A percentile compares a stretch with the other conserved stretches of the same genome.
Evolutionary conservation across 2,888 invertebrate genomes (phyloP).

Genomic region (Scaptomyza caliginosa): DNA sequence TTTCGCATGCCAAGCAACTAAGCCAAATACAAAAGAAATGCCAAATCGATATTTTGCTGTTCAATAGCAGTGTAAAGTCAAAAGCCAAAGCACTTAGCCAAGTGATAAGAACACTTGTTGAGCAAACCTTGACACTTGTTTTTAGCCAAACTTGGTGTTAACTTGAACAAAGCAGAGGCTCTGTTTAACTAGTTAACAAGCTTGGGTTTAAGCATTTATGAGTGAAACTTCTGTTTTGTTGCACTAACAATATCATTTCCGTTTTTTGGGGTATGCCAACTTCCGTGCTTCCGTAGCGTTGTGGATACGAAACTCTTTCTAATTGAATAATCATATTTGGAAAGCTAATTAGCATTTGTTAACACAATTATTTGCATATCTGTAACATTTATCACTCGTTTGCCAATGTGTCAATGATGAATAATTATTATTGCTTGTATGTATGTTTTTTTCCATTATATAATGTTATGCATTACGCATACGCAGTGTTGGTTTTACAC

Average conservation of each 20-base stretch:
- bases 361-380: slow-evolving; percentile 35
- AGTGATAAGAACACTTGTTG: too few species aligned
- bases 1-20: slow-evolving; percentile 43
- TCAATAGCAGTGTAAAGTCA: neutral
- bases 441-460: neutral
- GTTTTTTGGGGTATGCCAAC: slow-evolving; percentile 5
- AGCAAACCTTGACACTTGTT: too few species aligned
- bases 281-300: slow-evolving; percentile 33
- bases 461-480: slow-evolving; percentile 33
- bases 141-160: too few species aligned
- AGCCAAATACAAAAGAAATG: neutral
- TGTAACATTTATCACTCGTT: slow-evolving; percentile 23
- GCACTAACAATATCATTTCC: slow-evolving; percentile 32
- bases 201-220: too few species aligned
- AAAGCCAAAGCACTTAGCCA: neutral
- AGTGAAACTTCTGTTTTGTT: slow-evolving; percentile 42
- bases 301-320: slow-evolving; percentile 6
- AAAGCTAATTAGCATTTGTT: slow-evolving; percentile 8
- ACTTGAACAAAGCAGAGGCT: too few species aligned
- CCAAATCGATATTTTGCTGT: slow-evolving; percentile 31
- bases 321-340: slow-evolving; percentile 22
- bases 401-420: neutral
- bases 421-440: neutral
- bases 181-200: too few species aligned
- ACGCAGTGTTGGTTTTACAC: slow-evolving; percentile 35